phyloP scores from a whole-genome alignment of 2,797 vertebrate genomes.

The Xenopus petersii region DNA sequence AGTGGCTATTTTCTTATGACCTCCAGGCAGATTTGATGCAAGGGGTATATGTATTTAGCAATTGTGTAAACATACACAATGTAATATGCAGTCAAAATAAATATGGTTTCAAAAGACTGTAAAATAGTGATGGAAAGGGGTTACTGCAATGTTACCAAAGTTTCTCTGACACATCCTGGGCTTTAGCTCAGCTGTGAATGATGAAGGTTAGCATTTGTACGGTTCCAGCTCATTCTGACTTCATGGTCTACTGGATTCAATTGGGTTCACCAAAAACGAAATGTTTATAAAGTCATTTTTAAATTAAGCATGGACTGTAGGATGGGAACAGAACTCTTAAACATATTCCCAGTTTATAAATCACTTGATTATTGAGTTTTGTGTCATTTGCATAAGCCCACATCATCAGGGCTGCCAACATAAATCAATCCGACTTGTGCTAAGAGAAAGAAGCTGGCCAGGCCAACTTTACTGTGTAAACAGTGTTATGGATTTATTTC shows the following conservation, averaged over 20 bases:
- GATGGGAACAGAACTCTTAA: not conserved
- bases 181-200: conserved; percentile 8
- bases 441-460: too few relatives aligned
- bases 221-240: conserved; percentile 13
- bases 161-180: conserved; percentile 2
- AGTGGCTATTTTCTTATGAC: too few relatives aligned
- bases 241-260: conserved; percentile 13
- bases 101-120: not conserved
- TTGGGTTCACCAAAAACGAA: conserved; percentile 1
- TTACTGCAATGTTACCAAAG: not conserved
- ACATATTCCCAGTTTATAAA: not conserved
- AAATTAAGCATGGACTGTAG: not conserved
- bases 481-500: too few relatives aligned
- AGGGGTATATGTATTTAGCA: too few relatives aligned
- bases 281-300: not conserved
- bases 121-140: not conserved
- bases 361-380: not conserved
- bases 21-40: too few relatives aligned
- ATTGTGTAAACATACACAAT: not conserved
- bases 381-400: too few relatives aligned
- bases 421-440: too few relatives aligned
- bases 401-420: too few relatives aligned
- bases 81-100: not conserved
- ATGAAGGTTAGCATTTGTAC: conserved; percentile 7
- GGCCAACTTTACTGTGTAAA: too few relatives aligned